Base-by-base conservation (phyloP, 2,797 vertebrate genomes). In the Cossypha dichroa region DNA sequence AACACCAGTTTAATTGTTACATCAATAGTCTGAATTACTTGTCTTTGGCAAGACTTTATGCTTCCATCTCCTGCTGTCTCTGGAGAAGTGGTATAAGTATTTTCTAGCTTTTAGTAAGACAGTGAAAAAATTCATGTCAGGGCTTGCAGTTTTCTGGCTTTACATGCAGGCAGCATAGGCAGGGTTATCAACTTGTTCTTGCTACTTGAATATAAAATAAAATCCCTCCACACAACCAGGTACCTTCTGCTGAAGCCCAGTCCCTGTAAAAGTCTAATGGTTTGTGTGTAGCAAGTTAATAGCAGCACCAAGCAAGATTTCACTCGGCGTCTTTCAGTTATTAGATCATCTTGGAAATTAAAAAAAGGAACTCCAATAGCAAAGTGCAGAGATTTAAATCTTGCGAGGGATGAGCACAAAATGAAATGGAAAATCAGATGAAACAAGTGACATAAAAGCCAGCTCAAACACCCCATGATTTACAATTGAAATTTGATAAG, bases 231-330 rank as follows among this genome's bases (percentile, higher is more conserved):
- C 96, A 92, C 93, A 96, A 95, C 96, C 68, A 92, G 94, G 82
- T 79, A 86, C 89, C 84, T 46, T 41, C 94, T 93, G 95, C 96
- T 97, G 94, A 97, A 97, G 97, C 92, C 96, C 97, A 96, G 95
- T 78, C 97, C 96, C 96, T 98, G 88, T 96, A 98, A 98, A 98
- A 96, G 93, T 96, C 96, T 96, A 97, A 97, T 96, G 79, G 79
- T 93, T 97, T 96, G 76, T 82, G 26, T 64, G 86, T 73, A 83
- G 72, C 80, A 96, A 97, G 77, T 82, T 96, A 97, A 89, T 36
- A 88, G 36, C 74, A 96, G 90, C 88, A 77, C 54, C 15, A 12
- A 95, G 48, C 34, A 91, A 82, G 43, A 76, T 25, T 92, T 80
- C 36, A 75, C 26, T 68, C 5, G 5, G 55, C 11, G 74, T 85